Evolutionary conservation across 2,888 invertebrate species (phyloP), one percentile per base, ranked within the genome.

Genomic region (Aleiodes alternator): DNA sequence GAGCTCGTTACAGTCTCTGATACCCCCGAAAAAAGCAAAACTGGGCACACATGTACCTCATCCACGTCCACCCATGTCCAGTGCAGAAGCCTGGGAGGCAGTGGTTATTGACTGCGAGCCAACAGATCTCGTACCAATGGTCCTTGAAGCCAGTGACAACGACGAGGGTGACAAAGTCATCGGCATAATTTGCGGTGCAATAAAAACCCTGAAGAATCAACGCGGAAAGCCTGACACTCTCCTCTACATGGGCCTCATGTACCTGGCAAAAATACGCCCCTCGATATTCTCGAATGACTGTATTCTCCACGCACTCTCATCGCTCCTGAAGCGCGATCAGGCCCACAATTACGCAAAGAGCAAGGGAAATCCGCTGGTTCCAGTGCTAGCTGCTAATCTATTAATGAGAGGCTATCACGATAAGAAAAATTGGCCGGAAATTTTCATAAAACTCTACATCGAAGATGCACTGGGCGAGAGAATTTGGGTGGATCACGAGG

Each of bases 391-490:
- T 4, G 94, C 96, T 77, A 98, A 97, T 90, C 91, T 98, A 84
- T 90, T 98, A 71, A 93, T 95, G 85, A 92, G 94, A 80, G 96
- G 96, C 0, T 97, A 94, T 87, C 91, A 93, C 66, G 96, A 97
- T 55, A 95, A 95, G 81, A 93, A 92, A 78, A 94, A 94, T 82
- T 98, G 98, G 98, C 98, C 98, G 0, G 97, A 98, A 86, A 91
- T 93, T 73, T 97, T 98, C 91, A 93, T 98, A 1, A 96, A 96
- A 94, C 93, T 96, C 0, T 98, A 97, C 88, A 94, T 98, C 76
- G 98, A 99, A 86, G 98, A 99, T 91, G 96, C 98, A 0, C 91
- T 97, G 1, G 97, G 96, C 57, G 98, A 99, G 85, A 92, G 98
- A 51, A 92, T 96, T 80, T 98, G 98, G 97, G 96, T 98, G 23